phyloP scores from a whole-genome alignment of 2,888 invertebrate species.

The Pseudococcus viburni region DNA sequence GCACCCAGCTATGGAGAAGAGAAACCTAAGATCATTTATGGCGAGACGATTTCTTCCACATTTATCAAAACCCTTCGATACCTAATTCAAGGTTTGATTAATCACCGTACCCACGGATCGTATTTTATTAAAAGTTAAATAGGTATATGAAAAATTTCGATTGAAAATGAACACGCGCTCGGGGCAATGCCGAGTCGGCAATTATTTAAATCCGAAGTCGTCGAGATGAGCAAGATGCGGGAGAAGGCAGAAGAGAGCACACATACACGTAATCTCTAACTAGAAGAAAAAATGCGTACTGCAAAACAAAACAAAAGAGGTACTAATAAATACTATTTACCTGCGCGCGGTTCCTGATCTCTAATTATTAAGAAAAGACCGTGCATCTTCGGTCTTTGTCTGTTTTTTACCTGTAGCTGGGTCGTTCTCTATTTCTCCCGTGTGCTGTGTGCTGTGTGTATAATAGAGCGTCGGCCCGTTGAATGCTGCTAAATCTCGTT shows the following conservation, averaged over 20 bases:
- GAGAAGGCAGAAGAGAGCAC: background rate
- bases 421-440: constrained; percentile 35
- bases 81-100: constrained; percentile 6
- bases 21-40: too few relatives aligned
- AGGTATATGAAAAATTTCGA: constrained; percentile 15
- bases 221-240: background rate
- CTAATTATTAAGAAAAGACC: constrained; percentile 58
- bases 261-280: too few relatives aligned
- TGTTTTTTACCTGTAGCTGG: background rate
- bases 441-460: background rate
- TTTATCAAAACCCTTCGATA: background rate
- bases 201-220: background rate
- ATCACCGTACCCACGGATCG: background rate
- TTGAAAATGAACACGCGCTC: constrained; percentile 10
- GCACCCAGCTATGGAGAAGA: background rate
- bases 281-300: constrained; percentile 43
- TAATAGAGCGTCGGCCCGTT: constrained; percentile 26
- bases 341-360: constrained; percentile 63
- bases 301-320: constrained; percentile 64
- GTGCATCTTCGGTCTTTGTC: constrained; percentile 23
- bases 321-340: constrained; percentile 64
- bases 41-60: background rate
- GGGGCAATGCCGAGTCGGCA: background rate
- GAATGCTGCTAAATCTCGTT: constrained; percentile 60
- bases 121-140: background rate